Conservation (phyloP, 2,888 invertebrate genomes). For the Stenchaetothrips biformis region DNA sequence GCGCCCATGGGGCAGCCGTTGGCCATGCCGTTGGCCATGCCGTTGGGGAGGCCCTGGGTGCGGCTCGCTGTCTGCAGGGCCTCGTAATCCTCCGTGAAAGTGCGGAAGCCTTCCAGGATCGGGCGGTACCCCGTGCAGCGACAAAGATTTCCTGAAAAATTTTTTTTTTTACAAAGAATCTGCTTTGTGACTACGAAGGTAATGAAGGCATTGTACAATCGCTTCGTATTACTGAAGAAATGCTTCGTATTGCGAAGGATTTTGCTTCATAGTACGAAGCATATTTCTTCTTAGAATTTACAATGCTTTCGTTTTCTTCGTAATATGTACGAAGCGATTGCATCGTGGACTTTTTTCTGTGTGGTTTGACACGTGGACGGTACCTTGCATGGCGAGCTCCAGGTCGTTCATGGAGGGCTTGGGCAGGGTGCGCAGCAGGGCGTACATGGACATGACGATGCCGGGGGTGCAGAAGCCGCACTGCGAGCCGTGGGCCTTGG, state of each 20-base stretch:
- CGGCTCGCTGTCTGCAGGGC: conserved; percentile 42
- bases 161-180: too few relatives aligned
- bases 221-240: too few relatives aligned
- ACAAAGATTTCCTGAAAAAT: conserved; percentile 62
- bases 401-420: conserved; percentile 70
- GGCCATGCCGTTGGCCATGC: conserved; percentile 38
- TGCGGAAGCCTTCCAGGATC: conserved; percentile 84
- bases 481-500: conserved; percentile 88
- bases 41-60: not conserved
- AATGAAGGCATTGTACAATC: too few relatives aligned
- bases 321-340: too few relatives aligned
- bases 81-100: conserved; percentile 75
- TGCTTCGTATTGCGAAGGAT: too few relatives aligned
- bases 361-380: too few relatives aligned
- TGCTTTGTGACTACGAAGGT: too few relatives aligned
- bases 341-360: too few relatives aligned
- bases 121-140: conserved; percentile 93
- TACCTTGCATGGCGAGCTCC: conserved; percentile 77
- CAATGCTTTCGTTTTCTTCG: too few relatives aligned
- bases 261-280: too few relatives aligned
- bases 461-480: conserved; percentile 96
- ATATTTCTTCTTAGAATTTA: too few relatives aligned
- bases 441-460: conserved; percentile 96
- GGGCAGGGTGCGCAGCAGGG: conserved; percentile 67
- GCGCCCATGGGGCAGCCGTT: conserved; percentile 57